Conservation (phyloP, 2,888 invertebrate genomes). For the Alentia gelatinosa region DNA sequence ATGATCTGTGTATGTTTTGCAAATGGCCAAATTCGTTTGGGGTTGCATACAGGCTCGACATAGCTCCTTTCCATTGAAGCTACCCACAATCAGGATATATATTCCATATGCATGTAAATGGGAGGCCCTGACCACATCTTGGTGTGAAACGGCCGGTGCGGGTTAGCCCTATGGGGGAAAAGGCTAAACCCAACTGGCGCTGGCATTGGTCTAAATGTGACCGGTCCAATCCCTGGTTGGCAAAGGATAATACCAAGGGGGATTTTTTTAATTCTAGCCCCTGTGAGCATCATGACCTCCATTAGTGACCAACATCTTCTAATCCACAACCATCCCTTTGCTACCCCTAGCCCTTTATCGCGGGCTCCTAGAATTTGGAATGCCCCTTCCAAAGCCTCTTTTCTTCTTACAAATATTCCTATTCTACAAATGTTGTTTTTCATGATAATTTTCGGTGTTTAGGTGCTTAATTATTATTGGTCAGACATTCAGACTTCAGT, state of each 20-base stretch:
- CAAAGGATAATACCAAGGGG: background rate
- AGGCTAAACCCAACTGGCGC: background rate
- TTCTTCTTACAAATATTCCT: too few relatives aligned
- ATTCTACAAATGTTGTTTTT: too few relatives aligned
- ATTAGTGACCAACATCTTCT: background rate
- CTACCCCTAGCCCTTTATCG: background rate
- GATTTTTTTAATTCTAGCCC: too few relatives aligned
- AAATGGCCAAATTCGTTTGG: too few relatives aligned
- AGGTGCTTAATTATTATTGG: too few relatives aligned
- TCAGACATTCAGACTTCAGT: too few relatives aligned
- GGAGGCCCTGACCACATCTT: background rate
- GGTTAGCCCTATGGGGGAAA: background rate
- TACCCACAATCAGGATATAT: background rate
- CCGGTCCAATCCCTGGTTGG: background rate
- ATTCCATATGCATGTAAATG: slow-evolving; percentile 1
- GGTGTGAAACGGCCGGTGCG: background rate
- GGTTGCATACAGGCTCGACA: too few relatives aligned
- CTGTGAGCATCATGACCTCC: background rate
- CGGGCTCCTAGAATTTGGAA: background rate
- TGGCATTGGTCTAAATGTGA: background rate
- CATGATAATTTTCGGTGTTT: too few relatives aligned
- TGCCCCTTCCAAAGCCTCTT: background rate
- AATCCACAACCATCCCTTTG: background rate
- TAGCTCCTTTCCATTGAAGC: too few relatives aligned
- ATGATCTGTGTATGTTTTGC: too few relatives aligned